phyloP scores from a whole-genome alignment of 2,888 invertebrate genomes.

The Sylvicola cinctus region DNA sequence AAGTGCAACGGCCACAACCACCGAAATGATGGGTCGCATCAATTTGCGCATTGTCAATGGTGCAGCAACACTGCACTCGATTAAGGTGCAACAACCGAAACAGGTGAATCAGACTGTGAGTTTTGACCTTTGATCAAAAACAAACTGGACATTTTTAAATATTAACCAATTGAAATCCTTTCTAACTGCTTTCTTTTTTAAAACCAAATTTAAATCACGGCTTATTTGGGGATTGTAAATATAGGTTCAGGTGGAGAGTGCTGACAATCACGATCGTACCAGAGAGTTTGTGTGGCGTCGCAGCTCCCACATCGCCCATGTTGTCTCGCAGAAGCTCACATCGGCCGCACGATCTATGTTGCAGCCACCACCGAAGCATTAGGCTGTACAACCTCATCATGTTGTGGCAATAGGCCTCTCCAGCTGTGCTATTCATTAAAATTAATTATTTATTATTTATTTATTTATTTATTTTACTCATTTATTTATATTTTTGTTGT shows the following conservation, averaged over 20 bases:
- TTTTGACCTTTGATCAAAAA: neutral
- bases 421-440: no score
- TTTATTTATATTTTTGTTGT: no score
- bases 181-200: no score
- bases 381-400: no score
- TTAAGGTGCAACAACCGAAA: constrained; percentile 69
- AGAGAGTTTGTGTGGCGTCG: constrained; percentile 67
- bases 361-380: constrained; percentile 11
- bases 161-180: no score
- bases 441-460: no score
- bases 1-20: constrained; percentile 72
- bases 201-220: no score
- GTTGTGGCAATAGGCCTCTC: no score
- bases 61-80: constrained; percentile 64
- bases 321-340: constrained; percentile 62
- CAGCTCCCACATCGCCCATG: constrained; percentile 63
- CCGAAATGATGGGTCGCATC: constrained; percentile 65
- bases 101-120: constrained; percentile 33
- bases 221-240: no score
- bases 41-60: constrained; percentile 58
- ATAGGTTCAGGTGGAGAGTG: constrained; percentile 65
- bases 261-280: constrained; percentile 63
- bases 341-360: constrained; percentile 22
- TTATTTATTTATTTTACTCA: no score
- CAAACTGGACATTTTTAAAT: neutral